Conservation (phyloP, 2,113 vertebrate species). For the Bucco capensis region DNA sequence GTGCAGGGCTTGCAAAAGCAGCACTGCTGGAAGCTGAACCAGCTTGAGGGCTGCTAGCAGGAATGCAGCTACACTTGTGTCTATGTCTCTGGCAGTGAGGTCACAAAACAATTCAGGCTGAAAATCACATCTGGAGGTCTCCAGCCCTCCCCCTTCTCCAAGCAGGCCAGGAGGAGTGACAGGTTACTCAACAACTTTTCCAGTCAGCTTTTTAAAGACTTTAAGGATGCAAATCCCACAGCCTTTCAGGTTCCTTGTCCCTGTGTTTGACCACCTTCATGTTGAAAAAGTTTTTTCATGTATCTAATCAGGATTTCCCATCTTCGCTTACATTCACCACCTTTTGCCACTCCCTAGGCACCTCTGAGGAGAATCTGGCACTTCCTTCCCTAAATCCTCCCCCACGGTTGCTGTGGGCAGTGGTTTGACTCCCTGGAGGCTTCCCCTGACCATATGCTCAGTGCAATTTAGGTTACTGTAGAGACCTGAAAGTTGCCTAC, state of each 20-base stretch:
- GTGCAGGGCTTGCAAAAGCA: not conserved
- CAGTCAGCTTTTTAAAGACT: not conserved
- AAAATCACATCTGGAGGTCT: not conserved
- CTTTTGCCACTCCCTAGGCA: not conserved
- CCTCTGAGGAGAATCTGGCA: not conserved
- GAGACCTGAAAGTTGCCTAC: not conserved
- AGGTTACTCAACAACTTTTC: not conserved
- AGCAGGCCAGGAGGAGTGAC: not conserved
- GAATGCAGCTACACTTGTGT: accelerated
- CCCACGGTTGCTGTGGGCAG: not conserved
- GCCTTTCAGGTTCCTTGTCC: not conserved
- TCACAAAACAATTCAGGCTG: not conserved
- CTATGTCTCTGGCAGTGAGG: not conserved
- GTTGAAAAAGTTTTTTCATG: not conserved
- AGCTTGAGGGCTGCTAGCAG: not conserved
- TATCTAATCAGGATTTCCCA: not conserved
- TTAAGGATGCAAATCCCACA: not conserved
- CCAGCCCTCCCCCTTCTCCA: not conserved
- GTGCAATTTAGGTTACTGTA: not conserved
- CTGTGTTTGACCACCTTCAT: not conserved
- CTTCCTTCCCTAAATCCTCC: not conserved
- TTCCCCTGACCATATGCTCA: not conserved
- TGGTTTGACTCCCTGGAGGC: accelerated
- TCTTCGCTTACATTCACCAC: not conserved
- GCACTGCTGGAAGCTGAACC: not conserved